Evolutionary conservation across 2,797 vertebrate genomes (phyloP).

Genomic region (Acanthurus lineatus): DNA sequence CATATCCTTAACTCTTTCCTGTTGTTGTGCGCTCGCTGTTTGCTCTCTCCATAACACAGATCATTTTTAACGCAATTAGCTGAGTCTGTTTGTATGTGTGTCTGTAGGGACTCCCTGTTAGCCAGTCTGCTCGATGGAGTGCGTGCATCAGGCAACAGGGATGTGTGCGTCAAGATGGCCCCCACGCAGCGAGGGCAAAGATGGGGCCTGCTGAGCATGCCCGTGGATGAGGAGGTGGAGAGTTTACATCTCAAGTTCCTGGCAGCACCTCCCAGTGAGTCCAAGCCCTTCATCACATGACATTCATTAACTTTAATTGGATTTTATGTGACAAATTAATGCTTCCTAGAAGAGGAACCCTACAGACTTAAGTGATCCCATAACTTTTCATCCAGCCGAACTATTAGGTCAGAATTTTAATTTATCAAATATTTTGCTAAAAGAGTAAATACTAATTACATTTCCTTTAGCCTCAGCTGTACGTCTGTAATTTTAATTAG

Average conservation of each 20-base stretch:
- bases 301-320: neutral
- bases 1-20: neutral
- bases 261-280: conserved; percentile 96
- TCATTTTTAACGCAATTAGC: conserved; percentile 12
- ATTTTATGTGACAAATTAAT: neutral
- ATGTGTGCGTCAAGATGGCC: conserved; percentile 98
- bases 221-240: conserved; percentile 98
- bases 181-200: conserved; percentile 94
- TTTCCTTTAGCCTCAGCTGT: neutral
- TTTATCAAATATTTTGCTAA: neutral
- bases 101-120: conserved; percentile 93
- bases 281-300: neutral
- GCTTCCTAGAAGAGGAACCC: neutral
- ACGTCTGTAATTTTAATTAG: neutral
- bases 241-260: conserved; percentile 97
- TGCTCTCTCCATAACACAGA: neutral
- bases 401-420: neutral
- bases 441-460: neutral
- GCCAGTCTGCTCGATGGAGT: conserved; percentile 98
- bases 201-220: conserved; percentile 97
- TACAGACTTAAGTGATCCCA: neutral
- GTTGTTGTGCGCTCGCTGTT: neutral
- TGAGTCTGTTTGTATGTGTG: conserved; percentile 15
- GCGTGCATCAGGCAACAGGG: conserved; percentile 97
- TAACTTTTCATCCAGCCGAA: neutral